Conservation (phyloP, 2,113 vertebrate species). For the Triplophysa rosa region DNA sequence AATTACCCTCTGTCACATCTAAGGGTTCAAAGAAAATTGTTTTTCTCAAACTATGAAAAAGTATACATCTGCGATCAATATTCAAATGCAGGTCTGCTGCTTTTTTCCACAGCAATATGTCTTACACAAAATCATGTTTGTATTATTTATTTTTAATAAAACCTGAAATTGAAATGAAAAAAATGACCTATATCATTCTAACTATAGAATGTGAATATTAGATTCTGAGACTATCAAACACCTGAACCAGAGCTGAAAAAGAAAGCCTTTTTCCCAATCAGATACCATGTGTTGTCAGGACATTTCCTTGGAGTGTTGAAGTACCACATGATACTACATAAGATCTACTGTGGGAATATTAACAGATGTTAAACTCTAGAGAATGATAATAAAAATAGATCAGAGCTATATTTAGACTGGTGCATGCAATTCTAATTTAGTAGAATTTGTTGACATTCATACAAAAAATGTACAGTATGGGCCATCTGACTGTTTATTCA, state of each 20-base stretch:
- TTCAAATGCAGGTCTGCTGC: slow-evolving; percentile 11
- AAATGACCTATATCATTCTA: background rate
- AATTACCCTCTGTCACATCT: slow-evolving; percentile 20
- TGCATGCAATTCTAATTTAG: background rate
- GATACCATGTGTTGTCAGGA: background rate
- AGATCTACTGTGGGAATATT: background rate
- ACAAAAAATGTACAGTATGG: background rate
- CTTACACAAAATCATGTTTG: background rate
- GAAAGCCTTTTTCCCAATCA: background rate
- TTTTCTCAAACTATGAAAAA: background rate
- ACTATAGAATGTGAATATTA: background rate
- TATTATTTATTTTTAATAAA: too few relatives aligned
- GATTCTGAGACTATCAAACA: background rate
- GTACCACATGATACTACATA: background rate
- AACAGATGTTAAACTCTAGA: background rate
- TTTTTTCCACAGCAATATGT: background rate
- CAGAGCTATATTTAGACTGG: background rate
- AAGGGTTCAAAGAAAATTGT: slow-evolving; percentile 1
- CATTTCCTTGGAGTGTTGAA: slow-evolving; percentile 1
- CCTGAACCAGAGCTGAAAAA: slow-evolving; percentile 7
- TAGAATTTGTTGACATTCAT: background rate
- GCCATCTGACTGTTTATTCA: background rate
- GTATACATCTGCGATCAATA: slow-evolving; percentile 3
- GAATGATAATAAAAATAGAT: background rate
- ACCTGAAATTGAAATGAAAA: background rate